Conservation (phyloP, 2,113 vertebrate genomes). For the Monopterus albus region DNA sequence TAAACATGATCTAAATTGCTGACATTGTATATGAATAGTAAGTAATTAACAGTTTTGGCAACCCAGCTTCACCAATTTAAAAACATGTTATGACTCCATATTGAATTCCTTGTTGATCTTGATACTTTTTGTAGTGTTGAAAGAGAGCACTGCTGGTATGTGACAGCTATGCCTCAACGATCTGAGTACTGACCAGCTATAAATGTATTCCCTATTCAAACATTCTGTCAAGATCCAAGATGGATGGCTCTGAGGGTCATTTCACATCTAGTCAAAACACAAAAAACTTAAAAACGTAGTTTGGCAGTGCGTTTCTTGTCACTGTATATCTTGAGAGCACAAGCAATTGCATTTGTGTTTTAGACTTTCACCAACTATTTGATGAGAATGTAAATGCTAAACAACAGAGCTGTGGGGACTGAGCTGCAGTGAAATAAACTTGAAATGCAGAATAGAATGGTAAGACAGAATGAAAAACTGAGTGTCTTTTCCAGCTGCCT, state of each 20-base stretch:
- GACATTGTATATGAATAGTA: neutral
- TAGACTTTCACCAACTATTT: neutral
- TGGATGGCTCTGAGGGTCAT: constrained; percentile 42
- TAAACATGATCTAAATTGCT: neutral
- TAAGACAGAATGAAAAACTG: constrained; percentile 1
- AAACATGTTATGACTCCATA: constrained; percentile 46
- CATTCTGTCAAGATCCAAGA: constrained; percentile 60
- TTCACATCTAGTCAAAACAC: constrained; percentile 53
- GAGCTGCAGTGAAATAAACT: constrained; percentile 10
- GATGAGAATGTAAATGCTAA: constrained; percentile 12
- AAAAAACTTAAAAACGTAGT: constrained; percentile 47
- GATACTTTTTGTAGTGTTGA: constrained; percentile 47
- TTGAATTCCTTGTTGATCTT: constrained; percentile 51
- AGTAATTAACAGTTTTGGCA: neutral
- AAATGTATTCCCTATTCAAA: constrained; percentile 67
- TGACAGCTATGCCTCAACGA: constrained; percentile 65
- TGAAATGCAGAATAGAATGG: neutral
- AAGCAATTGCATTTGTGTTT: constrained; percentile 8
- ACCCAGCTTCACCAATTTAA: constrained; percentile 19
- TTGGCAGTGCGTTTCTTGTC: neutral
- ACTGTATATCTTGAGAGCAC: constrained; percentile 13
- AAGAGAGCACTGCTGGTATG: constrained; percentile 62
- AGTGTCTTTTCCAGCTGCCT: constrained; percentile 43
- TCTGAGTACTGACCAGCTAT: constrained; percentile 47
- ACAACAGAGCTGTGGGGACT: neutral